These are phyloP conservation scores for Patella ulyssiponensis DNA, from an alignment of 2,888 invertebrate genomes.

Conservation along the genomic window DNA sequence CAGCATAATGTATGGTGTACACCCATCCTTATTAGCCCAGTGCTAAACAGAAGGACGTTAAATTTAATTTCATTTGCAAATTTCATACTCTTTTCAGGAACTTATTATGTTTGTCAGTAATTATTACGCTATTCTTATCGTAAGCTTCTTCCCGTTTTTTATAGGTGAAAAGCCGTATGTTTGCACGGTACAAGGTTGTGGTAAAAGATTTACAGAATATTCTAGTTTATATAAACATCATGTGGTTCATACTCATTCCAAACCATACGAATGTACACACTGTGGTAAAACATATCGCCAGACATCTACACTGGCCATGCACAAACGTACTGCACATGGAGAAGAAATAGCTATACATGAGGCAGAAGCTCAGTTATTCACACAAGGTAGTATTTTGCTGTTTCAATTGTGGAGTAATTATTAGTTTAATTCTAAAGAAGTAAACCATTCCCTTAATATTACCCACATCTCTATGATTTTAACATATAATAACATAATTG, in stretches of 20 bases:
- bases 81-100: too few relatives aligned
- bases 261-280: conserved; percentile 77
- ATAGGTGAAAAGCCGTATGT: conserved; percentile 79
- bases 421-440: too few relatives aligned
- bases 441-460: too few relatives aligned
- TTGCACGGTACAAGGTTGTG: conserved; percentile 78
- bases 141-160: conserved; percentile 13
- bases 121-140: too few relatives aligned
- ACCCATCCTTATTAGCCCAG: too few relatives aligned
- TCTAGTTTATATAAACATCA: conserved; percentile 81
- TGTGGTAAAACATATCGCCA: conserved; percentile 78
- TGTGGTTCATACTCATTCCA: conserved; percentile 77
- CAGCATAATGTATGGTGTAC: too few relatives aligned
- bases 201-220: conserved; percentile 80
- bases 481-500: too few relatives aligned
- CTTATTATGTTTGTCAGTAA: too few relatives aligned
- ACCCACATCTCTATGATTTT: too few relatives aligned
- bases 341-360: conserved; percentile 51
- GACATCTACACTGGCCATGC: conserved; percentile 78
- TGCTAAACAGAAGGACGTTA: too few relatives aligned
- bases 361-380: conserved; percentile 52
- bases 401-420: too few relatives aligned
- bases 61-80: too few relatives aligned
- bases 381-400: conserved; percentile 5
- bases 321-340: conserved; percentile 77